Conservation (phyloP, 2,113 vertebrate genomes). For the Nothocercus nigrocapillus region DNA sequence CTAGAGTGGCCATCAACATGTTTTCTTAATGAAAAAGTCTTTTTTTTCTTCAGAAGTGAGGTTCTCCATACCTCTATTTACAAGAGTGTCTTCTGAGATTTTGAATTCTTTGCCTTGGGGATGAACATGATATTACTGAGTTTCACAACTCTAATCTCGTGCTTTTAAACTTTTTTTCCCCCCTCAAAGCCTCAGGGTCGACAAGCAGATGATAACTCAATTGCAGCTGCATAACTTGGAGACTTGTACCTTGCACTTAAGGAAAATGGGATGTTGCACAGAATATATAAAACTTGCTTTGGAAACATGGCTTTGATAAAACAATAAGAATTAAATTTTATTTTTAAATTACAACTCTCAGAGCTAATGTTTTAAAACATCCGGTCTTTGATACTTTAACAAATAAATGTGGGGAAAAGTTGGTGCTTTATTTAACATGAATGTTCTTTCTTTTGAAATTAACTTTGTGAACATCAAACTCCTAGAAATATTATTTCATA, state of each 20-base stretch:
- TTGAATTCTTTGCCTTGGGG: background rate
- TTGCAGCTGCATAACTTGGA: conserved; percentile 85
- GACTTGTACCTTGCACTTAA: background rate
- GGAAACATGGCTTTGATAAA: conserved; percentile 49
- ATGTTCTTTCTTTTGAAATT: conserved; percentile 4
- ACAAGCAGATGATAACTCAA: conserved; percentile 85
- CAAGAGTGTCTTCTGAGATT: background rate
- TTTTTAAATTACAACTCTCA: conserved; percentile 41
- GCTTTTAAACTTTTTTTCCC: background rate
- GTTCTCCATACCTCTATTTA: background rate
- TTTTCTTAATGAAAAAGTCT: background rate
- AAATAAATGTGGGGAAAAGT: conserved; percentile 32
- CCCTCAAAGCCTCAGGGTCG: conserved; percentile 91
- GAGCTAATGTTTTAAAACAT: conserved; percentile 41
- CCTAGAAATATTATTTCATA: conserved; percentile 9
- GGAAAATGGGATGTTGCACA: conserved; percentile 2
- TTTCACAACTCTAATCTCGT: background rate
- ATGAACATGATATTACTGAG: background rate
- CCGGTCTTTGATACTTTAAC: conserved; percentile 37
- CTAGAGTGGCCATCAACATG: background rate
- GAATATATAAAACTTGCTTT: background rate
- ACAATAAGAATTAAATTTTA: conserved; percentile 43
- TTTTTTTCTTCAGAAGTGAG: background rate
- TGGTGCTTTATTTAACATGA: conserved; percentile 26
- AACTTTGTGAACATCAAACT: conserved; percentile 15